phyloP scores from a whole-genome alignment of 2,888 invertebrate species.

The Pinctada fucata region DNA sequence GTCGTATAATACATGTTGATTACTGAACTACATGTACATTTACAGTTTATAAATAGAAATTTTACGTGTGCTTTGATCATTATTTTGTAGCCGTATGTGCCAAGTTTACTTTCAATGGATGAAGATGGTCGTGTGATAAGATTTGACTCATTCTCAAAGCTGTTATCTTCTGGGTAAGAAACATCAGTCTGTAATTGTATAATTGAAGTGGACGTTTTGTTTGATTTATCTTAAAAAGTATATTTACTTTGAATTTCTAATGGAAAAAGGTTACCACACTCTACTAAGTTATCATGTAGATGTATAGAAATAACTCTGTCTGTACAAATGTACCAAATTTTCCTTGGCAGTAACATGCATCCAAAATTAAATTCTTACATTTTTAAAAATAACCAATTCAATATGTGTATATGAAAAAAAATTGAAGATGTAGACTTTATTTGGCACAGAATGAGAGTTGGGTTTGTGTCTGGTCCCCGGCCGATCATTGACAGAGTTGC shows the following conservation, averaged over 20 bases:
- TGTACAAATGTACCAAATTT: too few species aligned
- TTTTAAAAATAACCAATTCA: too few species aligned
- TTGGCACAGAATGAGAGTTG: conserved; percentile 81
- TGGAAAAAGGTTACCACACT: too few species aligned
- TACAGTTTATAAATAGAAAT: too few species aligned
- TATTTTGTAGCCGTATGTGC: conserved; percentile 78
- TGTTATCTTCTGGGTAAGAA: conserved; percentile 74
- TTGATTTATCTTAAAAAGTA: too few species aligned
- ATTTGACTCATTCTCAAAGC: conserved; percentile 87
- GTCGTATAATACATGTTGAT: too few species aligned
- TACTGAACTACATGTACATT: too few species aligned
- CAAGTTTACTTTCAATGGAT: conserved; percentile 86
- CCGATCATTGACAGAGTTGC: conserved; percentile 82
- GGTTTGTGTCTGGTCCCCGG: conserved; percentile 85
- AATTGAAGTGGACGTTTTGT: neutral
- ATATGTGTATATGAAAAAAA: neutral
- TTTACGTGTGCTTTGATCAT: neutral
- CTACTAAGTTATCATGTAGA: too few species aligned
- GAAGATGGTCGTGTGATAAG: conserved; percentile 86
- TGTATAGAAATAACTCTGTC: too few species aligned
- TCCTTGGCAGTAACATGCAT: too few species aligned
- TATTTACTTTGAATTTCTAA: too few species aligned
- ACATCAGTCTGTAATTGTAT: neutral
- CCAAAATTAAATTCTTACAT: too few species aligned
- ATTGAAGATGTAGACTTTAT: neutral